A percentile compares a stretch with the other conserved stretches of the same genome.
Evolutionary conservation across 2,797 vertebrate genomes (phyloP).

Genomic region (Lates japonicus): DNA sequence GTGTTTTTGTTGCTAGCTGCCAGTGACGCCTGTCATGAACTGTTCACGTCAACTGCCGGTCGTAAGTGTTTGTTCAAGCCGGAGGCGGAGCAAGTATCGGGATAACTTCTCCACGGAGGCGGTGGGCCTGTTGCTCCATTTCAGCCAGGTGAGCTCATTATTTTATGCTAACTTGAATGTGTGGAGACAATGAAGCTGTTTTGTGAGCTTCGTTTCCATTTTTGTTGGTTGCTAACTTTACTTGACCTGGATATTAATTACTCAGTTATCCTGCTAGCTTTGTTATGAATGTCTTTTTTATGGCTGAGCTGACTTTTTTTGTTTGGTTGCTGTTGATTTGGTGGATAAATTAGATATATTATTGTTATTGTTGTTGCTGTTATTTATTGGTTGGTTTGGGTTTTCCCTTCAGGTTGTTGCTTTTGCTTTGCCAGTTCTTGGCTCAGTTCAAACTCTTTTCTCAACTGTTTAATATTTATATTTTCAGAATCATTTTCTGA

Average conservation of each 20-base stretch:
- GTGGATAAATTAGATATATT: background rate
- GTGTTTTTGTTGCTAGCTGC: background rate
- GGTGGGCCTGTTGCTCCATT: background rate
- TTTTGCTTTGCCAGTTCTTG: background rate
- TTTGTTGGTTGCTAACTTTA: background rate
- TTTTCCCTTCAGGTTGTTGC: background rate
- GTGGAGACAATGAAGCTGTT: background rate
- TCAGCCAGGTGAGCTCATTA: background rate
- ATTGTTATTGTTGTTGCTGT: background rate
- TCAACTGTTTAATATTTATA: background rate
- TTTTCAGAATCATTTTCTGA: too few relatives aligned
- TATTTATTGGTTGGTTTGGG: background rate
- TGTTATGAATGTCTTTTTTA: background rate
- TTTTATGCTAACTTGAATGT: background rate
- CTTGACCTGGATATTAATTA: background rate
- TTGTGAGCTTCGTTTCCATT: background rate
- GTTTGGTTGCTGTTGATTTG: background rate
- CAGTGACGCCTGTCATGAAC: background rate
- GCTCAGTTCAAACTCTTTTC: background rate
- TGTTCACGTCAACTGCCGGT: background rate
- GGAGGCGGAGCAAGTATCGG: background rate
- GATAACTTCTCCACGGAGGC: background rate
- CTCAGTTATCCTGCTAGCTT: background rate
- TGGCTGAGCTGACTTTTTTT: background rate
- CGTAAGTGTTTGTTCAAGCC: background rate